Base-by-base conservation (phyloP, 2,888 invertebrate species). In the Druceiella hillmani region DNA sequence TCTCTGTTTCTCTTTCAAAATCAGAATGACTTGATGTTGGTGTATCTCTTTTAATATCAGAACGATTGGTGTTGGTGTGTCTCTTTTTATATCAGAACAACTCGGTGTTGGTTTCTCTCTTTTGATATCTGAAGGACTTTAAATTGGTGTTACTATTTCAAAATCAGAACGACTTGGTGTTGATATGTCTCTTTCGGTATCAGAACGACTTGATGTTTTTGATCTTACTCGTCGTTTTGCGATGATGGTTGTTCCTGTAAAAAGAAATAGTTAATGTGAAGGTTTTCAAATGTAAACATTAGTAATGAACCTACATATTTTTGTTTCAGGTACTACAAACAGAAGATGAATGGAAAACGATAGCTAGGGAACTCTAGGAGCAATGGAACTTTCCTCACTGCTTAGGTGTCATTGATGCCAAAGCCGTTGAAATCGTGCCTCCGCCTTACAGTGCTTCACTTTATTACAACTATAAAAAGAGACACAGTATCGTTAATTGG, bases 51-150 rank as follows among this genome's bases (percentile, higher is more conserved):
- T 30, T 16, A n/a, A 30, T 5, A n/a, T n/a, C n/a, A n/a, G n/a
- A n/a, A n/a, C n/a, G 30, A n/a, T 16, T 30, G 30, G 30, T 6
- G 30, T 30, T 30, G 30, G 30, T 30, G 30, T 30, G 13, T 30
- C 30, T 30, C 30, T 11, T 30, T 30, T 16, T 9, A 30, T 5
- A 30, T 30, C 30, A 30, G 30, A 30, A 14, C 30, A 16, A 16
- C 30, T 16, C 15, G 30, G 30, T 6, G 30, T 30, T 30, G 4
- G 4, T 30, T 13, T 30, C n/a, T 30, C 30, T 30, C 30, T 30
- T 30, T 30, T 16, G 12, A 30, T 5, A 13, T 30, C 30, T 14
- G 30, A 30, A 14, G 14, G 30, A 16, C 30, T 16, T 30, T 13
- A 13, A 4, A 13, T 30, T 30, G 30, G 12, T 30, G 14, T 13